Evolutionary conservation across 2,797 vertebrate genomes (phyloP), one percentile per base, ranked within the genome.

Genomic region (Babyrousa celebensis): DNA sequence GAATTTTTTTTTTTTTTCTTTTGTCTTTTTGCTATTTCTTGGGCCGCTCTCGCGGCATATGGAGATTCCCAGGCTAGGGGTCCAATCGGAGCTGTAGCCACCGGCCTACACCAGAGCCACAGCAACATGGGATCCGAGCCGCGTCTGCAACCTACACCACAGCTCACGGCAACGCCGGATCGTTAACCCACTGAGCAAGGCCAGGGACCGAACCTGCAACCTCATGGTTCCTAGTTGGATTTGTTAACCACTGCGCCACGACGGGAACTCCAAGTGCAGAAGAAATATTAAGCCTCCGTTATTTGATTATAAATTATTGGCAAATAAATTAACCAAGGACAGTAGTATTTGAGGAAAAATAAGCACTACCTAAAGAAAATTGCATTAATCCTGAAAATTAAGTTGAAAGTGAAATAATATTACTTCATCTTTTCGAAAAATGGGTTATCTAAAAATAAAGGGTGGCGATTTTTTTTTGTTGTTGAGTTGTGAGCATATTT

Each of bases 221-320:
- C 36, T 36, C 36, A 36, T 36, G 36, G 36, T 36, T 36, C 36
- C 36, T 36, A 36, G 36, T 36, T 4, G 36, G 36, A 36, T 36
- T 36, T 36, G 36, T 36, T 36, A 36, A 36, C 36, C 36, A 36
- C 36, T 36, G 36, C 36, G 36, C 36, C 36, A 36, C 36, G 36
- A 36, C 36, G 36, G 36, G 36, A 36, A 36, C 36, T 36, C 36
- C 32, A 65, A 43, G 78, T 25, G 23, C 56, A 48, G 70, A 87
- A 79, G 12, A 77, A 94, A 70, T 85, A 68, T 32, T 84, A 63
- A 92, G 32, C 9, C 56, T 95, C 10, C 43, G 0, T 68, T 83
- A 78, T 78, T 75, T 36, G 77, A 18, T 72, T 94, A 70, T 67
- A 88, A 97, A 84, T 77, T 89, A n/a, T 63, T 85, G 89, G 54